Conservation (phyloP, 2,113 vertebrate species). For the Dunckerocampus dactyliophorus region DNA sequence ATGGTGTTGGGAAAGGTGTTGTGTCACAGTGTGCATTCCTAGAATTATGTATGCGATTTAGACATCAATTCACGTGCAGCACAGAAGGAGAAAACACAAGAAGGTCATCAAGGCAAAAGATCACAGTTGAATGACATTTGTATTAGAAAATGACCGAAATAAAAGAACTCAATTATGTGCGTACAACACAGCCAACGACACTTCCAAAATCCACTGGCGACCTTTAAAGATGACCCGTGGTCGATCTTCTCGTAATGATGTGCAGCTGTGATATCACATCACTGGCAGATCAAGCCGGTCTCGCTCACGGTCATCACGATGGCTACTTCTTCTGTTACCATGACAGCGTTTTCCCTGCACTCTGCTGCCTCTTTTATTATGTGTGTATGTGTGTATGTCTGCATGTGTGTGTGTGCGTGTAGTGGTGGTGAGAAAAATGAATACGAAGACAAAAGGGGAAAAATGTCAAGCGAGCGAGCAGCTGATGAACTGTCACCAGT, state of each 20-base stretch:
- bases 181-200: too few species aligned
- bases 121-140: too few species aligned
- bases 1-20: too few species aligned
- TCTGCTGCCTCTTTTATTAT: slow-evolving; percentile 46
- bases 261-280: slow-evolving; percentile 34
- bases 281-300: slow-evolving; percentile 37
- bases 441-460: slow-evolving; percentile 50
- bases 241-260: slow-evolving; percentile 2
- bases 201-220: not conserved
- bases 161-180: not conserved
- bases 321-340: slow-evolving; percentile 50
- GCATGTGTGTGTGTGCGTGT: too few species aligned
- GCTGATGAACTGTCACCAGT: slow-evolving; percentile 21
- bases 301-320: slow-evolving; percentile 53
- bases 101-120: too few species aligned
- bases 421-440: slow-evolving; percentile 19
- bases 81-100: too few species aligned
- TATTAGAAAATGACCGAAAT: not conserved
- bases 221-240: not conserved
- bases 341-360: slow-evolving; percentile 54
- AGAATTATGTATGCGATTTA: too few species aligned
- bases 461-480: slow-evolving; percentile 35
- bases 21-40: too few species aligned
- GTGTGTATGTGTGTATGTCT: not conserved
- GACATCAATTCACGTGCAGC: too few species aligned